Base-by-base conservation (phyloP, 92 coral and sea anemone genomes). In the Umimayanthus chanpuru region DNA sequence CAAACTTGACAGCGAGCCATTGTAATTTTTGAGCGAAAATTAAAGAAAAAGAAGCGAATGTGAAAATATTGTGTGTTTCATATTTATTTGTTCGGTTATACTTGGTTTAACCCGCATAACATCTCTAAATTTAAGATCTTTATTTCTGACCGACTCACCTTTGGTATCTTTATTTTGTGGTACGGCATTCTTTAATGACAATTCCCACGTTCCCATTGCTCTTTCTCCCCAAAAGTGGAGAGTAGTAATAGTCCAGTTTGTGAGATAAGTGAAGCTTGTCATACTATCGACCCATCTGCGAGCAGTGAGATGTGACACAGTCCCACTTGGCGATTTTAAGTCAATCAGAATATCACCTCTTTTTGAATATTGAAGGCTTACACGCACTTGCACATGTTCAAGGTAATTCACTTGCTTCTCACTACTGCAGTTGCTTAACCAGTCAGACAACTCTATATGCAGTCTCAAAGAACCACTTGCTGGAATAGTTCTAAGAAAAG, bases 171-270 rank as follows among this genome's bases (percentile, higher is more conserved):
- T 36, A 49, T 28, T 55, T 25, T 43, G 9, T 44, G 78, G 26
- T 43, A 75, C 88, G 28, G 82, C 73, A 82, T 91, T 82, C 67
- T 29, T 70, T 56, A 91, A 55, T 8, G 6, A 73, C 0, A 91
- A 84, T 61, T 74, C 43, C 93, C 91, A 91, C 12, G 39, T 39
- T 4, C 93, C 93, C 0, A 15, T 40, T 28, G 93, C 90, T 58
- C 39, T 43, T 72, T 91, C 93, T 25, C 91, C 89, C 93, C 93
- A 91, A 81, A 86, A 29, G 78, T 81, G 88, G 28, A 91, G 77
- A 67, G 93, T 88, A 11, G 88, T 87, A 26, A 90, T 81, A 50
- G 66, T 18, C 93, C 93, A 90, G 90, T 90, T 76, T 81, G 90
- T 90, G 68, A 90, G 88, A 79, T 87, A 86, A 81, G 44, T 88